Base-by-base conservation (phyloP, 2,113 vertebrate species). In the Aleadryas rufinucha region DNA sequence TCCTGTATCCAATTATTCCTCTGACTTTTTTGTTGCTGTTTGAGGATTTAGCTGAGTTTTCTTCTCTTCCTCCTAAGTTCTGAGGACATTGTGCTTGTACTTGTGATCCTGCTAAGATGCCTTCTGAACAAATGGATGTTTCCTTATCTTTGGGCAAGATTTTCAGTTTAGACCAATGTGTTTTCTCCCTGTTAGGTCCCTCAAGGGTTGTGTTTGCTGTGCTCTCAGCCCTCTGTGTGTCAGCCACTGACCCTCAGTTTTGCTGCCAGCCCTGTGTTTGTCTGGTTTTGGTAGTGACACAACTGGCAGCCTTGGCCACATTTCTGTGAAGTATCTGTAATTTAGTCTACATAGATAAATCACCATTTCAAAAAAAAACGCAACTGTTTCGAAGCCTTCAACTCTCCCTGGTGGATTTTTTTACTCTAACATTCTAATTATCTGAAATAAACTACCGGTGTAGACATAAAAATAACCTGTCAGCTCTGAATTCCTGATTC, bases 81-180 rank as follows among this genome's bases (percentile, higher is more conserved):
- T 70, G 18, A 23, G 42, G 57, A 13, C 10, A 6, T 17, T 31
- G 4, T 50, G 9, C 42, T 45, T 57, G 21, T 27, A 13, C 8
- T 37, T 59, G 20, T 76, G 80, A 49, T 61, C 17, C 41, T 79
- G 12, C 17, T 28, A 18, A 37, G 33, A 12, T n/a, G 11, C 19
- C 37, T 59, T 66, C 41, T n/a, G 30, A 39, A 61, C 28, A 13
- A 66, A 50, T 3, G 8, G 14, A 2, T 9, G 1, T 80, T 83
- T 50, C 20, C 39, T 65, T 21, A 7, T 9, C 10, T 72, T 41
- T 74, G 41, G 42, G 37, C 5, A 28, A 10, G 23, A 15, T 17
- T 37, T 60, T 12, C 19, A 23, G 5, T 37, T 59, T 2, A 44
- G 21, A n/a, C 37, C 15, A 16, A 2, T 0, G 1, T 2, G 3